Evolutionary conservation across 2,797 vertebrate genomes (phyloP).

Genomic region (Ataeniobius toweri): DNA sequence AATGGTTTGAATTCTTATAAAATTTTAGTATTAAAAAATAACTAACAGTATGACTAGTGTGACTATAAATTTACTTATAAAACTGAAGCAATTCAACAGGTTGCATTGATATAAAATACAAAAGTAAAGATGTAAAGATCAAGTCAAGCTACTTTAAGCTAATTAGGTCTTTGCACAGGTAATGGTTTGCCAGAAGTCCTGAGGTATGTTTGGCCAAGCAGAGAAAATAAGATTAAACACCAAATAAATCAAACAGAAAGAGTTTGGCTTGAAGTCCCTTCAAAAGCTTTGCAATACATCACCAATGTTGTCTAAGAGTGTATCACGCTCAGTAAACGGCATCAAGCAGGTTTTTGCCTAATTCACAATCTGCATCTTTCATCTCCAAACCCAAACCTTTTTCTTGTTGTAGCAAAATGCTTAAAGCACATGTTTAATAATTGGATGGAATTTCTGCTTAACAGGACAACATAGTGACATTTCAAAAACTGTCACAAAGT

Average conservation of each 20-base stretch:
- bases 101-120: background rate
- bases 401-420: background rate
- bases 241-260: background rate
- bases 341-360: background rate
- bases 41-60: background rate
- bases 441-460: background rate
- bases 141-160: background rate
- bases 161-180: background rate
- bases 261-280: background rate
- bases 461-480: background rate
- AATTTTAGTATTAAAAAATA: background rate
- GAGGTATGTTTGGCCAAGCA: slow-evolving; percentile 10
- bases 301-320: background rate
- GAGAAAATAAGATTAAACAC: slow-evolving; percentile 33
- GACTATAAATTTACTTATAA: background rate
- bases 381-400: background rate
- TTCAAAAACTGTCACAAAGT: background rate
- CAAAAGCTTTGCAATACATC: background rate
- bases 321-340: background rate
- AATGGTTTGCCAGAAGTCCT: slow-evolving; percentile 6
- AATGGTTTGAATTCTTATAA: background rate
- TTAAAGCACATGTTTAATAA: background rate
- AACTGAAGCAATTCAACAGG: background rate
- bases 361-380: background rate
- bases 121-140: background rate